Conservation (phyloP, 1,140 invertebrate genomes). For the Asobara japonica region DNA sequence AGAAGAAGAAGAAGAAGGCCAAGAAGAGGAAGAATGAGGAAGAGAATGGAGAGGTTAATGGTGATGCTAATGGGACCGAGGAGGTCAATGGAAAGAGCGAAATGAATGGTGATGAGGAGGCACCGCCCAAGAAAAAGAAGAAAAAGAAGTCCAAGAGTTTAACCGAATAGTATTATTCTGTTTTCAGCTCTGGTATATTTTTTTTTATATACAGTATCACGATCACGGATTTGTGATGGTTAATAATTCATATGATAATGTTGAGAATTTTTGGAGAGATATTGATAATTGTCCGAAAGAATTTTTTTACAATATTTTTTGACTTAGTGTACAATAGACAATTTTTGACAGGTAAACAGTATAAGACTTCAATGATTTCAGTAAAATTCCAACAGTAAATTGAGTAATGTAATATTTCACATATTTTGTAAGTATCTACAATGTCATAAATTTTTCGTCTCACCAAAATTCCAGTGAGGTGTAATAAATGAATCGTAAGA, state of each 20-base stretch:
- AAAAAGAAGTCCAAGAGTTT: slow-evolving; percentile 61
- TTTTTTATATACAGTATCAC: not conserved
- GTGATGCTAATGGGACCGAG: slow-evolving; percentile 32
- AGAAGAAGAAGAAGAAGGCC: slow-evolving; percentile 70
- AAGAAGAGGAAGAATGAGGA: slow-evolving; percentile 60
- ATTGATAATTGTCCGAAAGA: not conserved
- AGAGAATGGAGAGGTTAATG: slow-evolving; percentile 50
- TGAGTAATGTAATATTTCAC: not conserved
- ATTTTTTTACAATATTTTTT: not conserved
- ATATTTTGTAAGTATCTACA: not conserved
- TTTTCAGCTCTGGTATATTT: not conserved
- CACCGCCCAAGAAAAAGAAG: slow-evolving; percentile 63
- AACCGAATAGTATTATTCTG: slow-evolving; percentile 26
- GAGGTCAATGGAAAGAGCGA: slow-evolving; percentile 36
- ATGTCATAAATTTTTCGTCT: not conserved
- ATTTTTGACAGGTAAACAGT: not conserved
- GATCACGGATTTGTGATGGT: too few relatives aligned
- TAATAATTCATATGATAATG: too few relatives aligned
- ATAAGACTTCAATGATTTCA: not conserved
- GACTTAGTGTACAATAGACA: not conserved
- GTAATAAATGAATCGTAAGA: not conserved
- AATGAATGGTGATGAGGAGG: slow-evolving; percentile 42
- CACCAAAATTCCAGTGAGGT: not conserved
- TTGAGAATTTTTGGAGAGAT: not conserved
- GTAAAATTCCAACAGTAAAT: not conserved